A percentile compares a stretch with the other conserved stretches of the same genome.
Evolutionary conservation across 2,888 invertebrate genomes (phyloP).

Genomic region (Adineta ricciae): DNA sequence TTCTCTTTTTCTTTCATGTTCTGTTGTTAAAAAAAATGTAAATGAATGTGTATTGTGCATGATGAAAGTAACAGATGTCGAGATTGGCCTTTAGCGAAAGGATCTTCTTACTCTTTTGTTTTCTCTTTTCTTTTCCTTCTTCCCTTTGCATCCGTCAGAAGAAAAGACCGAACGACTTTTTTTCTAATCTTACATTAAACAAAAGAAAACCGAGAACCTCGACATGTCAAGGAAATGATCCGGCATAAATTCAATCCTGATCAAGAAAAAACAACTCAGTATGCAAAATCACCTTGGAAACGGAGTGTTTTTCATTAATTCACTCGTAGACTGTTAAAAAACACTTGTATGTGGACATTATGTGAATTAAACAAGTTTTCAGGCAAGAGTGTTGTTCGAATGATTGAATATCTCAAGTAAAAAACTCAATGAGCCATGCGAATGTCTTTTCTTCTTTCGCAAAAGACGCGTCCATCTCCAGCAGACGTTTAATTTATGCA

Average conservation of each 20-base stretch:
- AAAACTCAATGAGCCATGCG: too few species aligned
- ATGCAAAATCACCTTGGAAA: too few species aligned
- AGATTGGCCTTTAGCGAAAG: neutral
- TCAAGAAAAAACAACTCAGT: too few species aligned
- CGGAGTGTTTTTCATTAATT: too few species aligned
- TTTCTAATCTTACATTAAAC: neutral
- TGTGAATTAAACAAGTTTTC: too few species aligned
- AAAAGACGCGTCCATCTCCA: neutral
- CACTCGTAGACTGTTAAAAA: too few species aligned
- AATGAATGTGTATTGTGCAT: neutral
- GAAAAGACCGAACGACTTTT: neutral
- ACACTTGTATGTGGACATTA: too few species aligned
- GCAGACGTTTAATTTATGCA: neutral
- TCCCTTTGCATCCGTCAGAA: neutral
- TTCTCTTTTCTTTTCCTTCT: neutral
- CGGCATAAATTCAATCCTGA: neutral
- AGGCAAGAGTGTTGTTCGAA: too few species aligned
- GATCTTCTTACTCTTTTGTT: neutral
- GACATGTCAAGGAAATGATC: neutral
- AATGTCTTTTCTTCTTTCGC: neutral
- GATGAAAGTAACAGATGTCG: conserved; percentile 1
- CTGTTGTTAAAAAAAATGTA: neutral
- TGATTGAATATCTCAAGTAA: too few species aligned
- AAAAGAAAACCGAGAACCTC: neutral
- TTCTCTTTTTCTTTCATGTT: neutral